phyloP scores from a whole-genome alignment of 2,888 invertebrate species.

The Julus scandinavius region DNA sequence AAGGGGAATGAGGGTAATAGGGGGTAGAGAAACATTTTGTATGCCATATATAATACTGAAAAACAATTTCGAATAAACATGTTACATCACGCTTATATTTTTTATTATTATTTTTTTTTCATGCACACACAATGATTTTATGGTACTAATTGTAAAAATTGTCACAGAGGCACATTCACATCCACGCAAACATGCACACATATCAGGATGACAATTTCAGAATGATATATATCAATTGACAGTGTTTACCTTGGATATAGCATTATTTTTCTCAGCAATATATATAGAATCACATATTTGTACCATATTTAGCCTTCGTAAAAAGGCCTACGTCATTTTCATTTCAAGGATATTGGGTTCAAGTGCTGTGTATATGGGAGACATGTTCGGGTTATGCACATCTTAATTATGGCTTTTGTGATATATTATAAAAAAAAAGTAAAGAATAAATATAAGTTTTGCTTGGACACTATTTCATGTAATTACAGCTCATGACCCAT shows the following conservation, averaged over 20 bases:
- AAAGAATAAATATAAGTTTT: not conserved
- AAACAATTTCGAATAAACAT: not conserved
- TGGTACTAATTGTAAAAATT: slow-evolving; percentile 18
- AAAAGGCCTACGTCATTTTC: not conserved
- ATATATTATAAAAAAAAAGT: not conserved
- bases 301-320: slow-evolving; percentile 2
- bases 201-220: not conserved
- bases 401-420: not conserved
- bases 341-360: not conserved
- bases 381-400: not conserved
- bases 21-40: not conserved
- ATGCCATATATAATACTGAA: not conserved
- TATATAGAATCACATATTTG: slow-evolving; percentile 9
- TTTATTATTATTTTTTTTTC: no score
- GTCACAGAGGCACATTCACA: slow-evolving; percentile 10
- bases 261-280: slow-evolving; percentile 2
- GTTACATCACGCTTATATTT: not conserved
- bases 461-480: not conserved
- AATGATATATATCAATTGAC: slow-evolving; percentile 10
- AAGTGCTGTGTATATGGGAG: not conserved
- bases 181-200: not conserved
- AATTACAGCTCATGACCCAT: not conserved
- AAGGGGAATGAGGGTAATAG: not conserved
- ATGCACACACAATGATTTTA: not conserved
- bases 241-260: not conserved